Evolutionary conservation across 2,888 invertebrate species (phyloP), one percentile per base, ranked within the genome.

Genomic region (Scotopteryx bipunctaria): DNA sequence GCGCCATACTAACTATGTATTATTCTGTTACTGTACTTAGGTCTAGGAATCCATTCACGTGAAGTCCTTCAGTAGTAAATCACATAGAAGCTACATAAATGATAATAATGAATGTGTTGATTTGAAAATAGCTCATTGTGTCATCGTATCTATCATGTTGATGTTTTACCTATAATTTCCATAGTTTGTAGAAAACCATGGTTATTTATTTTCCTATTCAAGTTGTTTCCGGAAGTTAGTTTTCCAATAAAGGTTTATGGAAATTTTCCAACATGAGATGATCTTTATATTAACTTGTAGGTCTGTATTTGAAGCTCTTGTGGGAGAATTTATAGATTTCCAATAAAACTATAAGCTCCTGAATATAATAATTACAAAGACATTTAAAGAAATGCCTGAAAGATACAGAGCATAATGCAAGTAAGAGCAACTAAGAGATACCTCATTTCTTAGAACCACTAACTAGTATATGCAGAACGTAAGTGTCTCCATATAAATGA

Each of bases 41-140:
- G 9, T 36, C 25, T 35, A 48, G 21, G 14, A 49, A 51, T 31
- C n/a, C 50, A 50, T 51, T 51, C 51, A 45, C 9, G 35, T 40
- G 40, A 36, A 41, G 13, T 35, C 11, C 13, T 41, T 43, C 32
- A 37, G 36, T 48, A 48, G 54, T 54, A 57, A 50, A 53, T 50
- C 45, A 49, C 35, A 16, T 35, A 41, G 5, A 23, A 25, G 5
- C 17, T 14, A 36, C 23, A 16, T 33, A 6, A 9, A 6, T 25
- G 25, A 25, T 25, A 25, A 25, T 11, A n/a, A n/a, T n/a, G n/a
- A n/a, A n/a, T 13, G 29, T 44, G 33, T 14, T 32, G 33, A 17
- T 45, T 47, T 38, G 32, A 42, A 45, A 45, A 44, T 41, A 45
- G 11, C 36, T 33, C 3, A 16, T 32, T 46, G 23, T 55, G 38